Evolutionary conservation across 2,888 invertebrate genomes (phyloP), one percentile per base, ranked within the genome.

Genomic region (Merodon equestris): DNA sequence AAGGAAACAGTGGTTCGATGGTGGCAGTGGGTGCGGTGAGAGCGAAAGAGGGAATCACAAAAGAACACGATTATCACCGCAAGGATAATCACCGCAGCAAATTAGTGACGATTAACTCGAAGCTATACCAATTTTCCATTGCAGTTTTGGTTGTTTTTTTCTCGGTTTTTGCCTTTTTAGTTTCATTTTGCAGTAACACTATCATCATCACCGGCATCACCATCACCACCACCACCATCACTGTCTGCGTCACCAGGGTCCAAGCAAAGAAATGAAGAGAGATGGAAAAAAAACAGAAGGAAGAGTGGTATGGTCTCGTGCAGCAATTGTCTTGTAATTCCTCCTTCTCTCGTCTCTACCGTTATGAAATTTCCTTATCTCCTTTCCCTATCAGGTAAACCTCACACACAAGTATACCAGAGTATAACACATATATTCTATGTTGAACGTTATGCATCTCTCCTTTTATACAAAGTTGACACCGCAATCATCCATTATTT

Each of bases 11-110:
- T 2, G 27, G 27, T 27, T n/a, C n/a, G 27, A 7, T 7, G 27
- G 27, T 27, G 27, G 27, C 27, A 7, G 27, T 27, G 27, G 27
- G 27, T 27, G 27, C 27, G 27, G 27, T 27, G 27, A 27, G 27
- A 10, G 40, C 51, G 42, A 75, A 34, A 53, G 50, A 66, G 38
- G 54, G 50, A 60, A 73, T 58, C 66, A 79, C 58, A 79, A 74
- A 73, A 64, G 58, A 79, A 74, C 68, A 79, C 54, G 73, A 79
- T 70, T 73, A 79, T 73, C 68, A 79, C 73, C 51, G 72, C 61
- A 72, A 77, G 77, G 77, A 72, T 77, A 72, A 77, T 72, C 77
- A 68, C 77, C 64, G 68, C 60, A 74, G 64, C 64, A 73, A 79
- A 73, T 79, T 73, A 79, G 79, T 70, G 68, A 74, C 64, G 73